Conservation (phyloP, 2,888 invertebrate species). For the Linyphia triangularis region DNA sequence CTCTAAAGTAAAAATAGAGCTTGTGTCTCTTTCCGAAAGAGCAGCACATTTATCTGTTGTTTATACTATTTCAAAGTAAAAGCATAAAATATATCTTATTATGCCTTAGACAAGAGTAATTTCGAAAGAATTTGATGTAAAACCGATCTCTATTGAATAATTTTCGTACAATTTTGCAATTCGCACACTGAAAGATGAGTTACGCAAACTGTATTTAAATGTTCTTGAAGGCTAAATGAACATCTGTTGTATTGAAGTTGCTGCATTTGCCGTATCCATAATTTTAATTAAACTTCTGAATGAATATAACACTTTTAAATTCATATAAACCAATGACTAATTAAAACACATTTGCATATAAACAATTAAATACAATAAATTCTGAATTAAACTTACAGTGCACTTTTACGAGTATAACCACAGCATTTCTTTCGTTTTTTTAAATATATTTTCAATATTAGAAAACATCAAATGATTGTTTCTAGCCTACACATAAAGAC, state of each 20-base stretch:
- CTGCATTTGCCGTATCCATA: constrained; percentile 47
- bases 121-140: not conserved
- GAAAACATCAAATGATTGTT: constrained; percentile 70
- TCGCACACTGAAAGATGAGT: constrained; percentile 3
- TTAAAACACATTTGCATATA: constrained; percentile 3
- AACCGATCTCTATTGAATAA: not conserved
- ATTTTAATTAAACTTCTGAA: constrained; percentile 35
- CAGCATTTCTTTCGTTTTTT: constrained; percentile 23
- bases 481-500: constrained; percentile 65
- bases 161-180: no score
- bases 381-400: constrained; percentile 31
- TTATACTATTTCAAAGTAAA: not conserved
- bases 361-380: constrained; percentile 26
- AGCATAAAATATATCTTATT: not conserved
- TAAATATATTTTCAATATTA: constrained; percentile 55
- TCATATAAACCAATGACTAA: not conserved
- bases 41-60: not conserved
- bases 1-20: not conserved
- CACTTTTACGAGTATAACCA: constrained; percentile 43
- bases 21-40: not conserved
- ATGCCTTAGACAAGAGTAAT: not conserved
- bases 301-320: constrained; percentile 20
- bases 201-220: not conserved
- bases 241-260: constrained; percentile 39
- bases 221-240: not conserved